Evolutionary conservation across 2,113 vertebrate genomes (phyloP).

Genomic region (Rhinichthys klamathensis): DNA sequence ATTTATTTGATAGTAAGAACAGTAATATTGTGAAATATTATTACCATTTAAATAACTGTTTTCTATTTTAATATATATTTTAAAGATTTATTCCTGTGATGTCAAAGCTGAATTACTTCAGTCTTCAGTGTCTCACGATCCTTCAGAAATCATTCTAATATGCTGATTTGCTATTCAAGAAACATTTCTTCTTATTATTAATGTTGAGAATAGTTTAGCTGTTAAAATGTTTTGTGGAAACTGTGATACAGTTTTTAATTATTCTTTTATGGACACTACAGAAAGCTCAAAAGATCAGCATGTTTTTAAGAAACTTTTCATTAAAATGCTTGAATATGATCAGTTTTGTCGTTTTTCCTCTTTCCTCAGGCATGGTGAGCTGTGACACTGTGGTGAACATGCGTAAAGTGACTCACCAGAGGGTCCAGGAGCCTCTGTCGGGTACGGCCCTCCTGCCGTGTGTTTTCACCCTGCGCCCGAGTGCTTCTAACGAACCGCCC

Average conservation of each 20-base stretch:
- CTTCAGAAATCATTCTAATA: not conserved
- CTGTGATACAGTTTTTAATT: too few species aligned
- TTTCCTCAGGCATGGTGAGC: constrained; percentile 71
- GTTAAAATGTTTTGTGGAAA: too few species aligned
- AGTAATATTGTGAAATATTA: not conserved
- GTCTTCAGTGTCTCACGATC: not conserved
- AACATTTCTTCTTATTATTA: not conserved
- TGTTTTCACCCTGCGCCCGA: constrained; percentile 81
- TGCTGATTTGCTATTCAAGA: not conserved
- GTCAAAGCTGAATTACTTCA: not conserved
- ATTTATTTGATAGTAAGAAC: not conserved
- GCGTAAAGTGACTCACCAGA: constrained; percentile 81
- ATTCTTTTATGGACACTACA: too few species aligned
- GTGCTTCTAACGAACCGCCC: constrained; percentile 76
- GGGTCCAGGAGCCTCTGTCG: constrained; percentile 81
- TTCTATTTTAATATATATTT: not conserved
- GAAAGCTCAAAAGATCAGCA: too few species aligned
- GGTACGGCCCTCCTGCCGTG: constrained; percentile 87
- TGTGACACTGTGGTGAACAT: constrained; percentile 84
- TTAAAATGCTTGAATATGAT: not conserved
- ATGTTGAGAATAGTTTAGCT: not conserved
- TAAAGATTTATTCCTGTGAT: not conserved
- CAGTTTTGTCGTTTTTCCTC: not conserved
- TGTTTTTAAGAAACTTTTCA: not conserved
- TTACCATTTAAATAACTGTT: too few species aligned